Percentiles rank a stretch among this genome's conserved stretches.
Conservation (phyloP, 2,113 vertebrate genomes). For the Phalacrocorax aristotelis region DNA sequence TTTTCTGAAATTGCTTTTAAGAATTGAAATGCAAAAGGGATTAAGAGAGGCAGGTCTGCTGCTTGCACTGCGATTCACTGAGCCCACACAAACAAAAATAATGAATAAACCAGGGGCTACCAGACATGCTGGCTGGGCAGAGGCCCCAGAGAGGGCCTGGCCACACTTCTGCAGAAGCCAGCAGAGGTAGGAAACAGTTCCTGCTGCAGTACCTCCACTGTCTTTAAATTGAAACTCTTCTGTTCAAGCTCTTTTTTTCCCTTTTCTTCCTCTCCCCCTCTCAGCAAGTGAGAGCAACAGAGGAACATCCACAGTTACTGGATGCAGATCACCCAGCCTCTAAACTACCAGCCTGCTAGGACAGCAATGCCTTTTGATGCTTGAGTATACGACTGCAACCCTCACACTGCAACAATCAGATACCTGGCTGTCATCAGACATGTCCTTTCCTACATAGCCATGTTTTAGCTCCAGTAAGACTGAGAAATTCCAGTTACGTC, state of each 20-base stretch:
- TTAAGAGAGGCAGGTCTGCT: not conserved
- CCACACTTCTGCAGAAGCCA: not conserved
- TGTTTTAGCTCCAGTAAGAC: not conserved
- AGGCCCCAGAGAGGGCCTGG: not conserved
- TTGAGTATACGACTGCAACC: not conserved
- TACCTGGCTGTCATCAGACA: not conserved
- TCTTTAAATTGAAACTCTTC: not conserved
- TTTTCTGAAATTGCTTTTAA: not conserved
- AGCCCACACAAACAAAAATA: not conserved
- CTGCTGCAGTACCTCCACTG: not conserved
- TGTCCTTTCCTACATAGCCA: not conserved
- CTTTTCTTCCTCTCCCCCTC: not conserved
- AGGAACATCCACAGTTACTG: not conserved
- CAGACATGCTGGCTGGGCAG: not conserved
- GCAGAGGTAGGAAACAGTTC: not conserved
- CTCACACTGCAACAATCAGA: not conserved
- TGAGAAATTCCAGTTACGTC: not conserved
- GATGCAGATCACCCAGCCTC: not conserved
- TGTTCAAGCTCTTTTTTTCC: not conserved
- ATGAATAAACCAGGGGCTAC: not conserved
- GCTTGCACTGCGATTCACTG: not conserved
- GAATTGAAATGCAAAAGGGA: not conserved
- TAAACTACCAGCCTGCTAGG: not conserved
- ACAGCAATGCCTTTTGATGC: not conserved
- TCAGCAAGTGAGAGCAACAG: not conserved